Evolutionary conservation across 2,888 invertebrate species (phyloP).

Genomic region (Diaprepes abbreviatus): DNA sequence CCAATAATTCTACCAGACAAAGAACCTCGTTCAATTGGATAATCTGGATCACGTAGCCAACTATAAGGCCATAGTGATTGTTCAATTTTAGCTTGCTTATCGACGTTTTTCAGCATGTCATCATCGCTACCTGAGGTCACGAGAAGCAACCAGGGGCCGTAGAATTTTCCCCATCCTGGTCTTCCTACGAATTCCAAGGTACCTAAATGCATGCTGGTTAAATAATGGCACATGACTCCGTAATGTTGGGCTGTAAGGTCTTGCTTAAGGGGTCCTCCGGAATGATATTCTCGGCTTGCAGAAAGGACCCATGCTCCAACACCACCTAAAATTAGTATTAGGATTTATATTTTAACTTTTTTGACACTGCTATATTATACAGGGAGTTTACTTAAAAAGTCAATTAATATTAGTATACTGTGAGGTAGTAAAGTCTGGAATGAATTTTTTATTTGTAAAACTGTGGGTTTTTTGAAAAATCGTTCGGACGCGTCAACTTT

Average conservation of each 20-base stretch:
- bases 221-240: slow-evolving; percentile 12
- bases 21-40: neutral
- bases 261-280: slow-evolving; percentile 28
- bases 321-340: slow-evolving; percentile 13
- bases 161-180: slow-evolving; percentile 17
- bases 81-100: slow-evolving; percentile 8
- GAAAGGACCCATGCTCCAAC: slow-evolving; percentile 12
- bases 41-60: slow-evolving; percentile 6
- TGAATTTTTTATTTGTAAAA: no score
- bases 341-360: no score
- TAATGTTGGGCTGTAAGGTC: slow-evolving; percentile 12
- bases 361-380: no score
- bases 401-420: no score
- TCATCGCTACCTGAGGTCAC: slow-evolving; percentile 17
- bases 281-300: neutral
- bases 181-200: neutral
- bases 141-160: slow-evolving; percentile 11
- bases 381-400: no score
- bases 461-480: no score
- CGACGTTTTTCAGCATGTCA: neutral
- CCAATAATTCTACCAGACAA: slow-evolving; percentile 4
- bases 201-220: slow-evolving; percentile 15
- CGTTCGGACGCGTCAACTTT: no score
- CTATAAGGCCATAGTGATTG: slow-evolving; percentile 12
- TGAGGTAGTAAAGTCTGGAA: no score